Conservation (phyloP, 2,113 vertebrate species). For the Platichthys flesus region DNA sequence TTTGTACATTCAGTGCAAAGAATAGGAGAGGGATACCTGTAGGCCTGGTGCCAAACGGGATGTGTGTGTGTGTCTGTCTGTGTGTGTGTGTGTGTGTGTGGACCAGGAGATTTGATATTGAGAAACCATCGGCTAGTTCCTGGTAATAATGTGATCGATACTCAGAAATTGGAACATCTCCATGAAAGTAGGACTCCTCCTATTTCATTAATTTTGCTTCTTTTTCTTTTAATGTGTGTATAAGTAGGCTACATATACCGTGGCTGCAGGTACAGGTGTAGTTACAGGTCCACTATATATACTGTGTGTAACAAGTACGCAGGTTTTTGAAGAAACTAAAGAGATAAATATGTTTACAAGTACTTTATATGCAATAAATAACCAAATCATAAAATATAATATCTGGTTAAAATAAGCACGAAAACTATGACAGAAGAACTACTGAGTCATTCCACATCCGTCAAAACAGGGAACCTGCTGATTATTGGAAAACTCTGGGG, state of each 20-base stretch:
- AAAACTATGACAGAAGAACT: not conserved
- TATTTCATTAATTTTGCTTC: too few relatives aligned
- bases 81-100: not conserved
- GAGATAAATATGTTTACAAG: not conserved
- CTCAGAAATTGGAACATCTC: too few relatives aligned
- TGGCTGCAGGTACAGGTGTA: too few relatives aligned
- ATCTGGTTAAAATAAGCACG: not conserved
- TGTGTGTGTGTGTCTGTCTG: not conserved
- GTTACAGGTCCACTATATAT: too few relatives aligned
- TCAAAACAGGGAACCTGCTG: slow-evolving; percentile 35
- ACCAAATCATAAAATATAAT: not conserved
- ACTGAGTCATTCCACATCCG: slow-evolving; percentile 44
- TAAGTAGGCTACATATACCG: not conserved
- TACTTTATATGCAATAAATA: not conserved
- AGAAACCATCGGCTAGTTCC: not conserved
- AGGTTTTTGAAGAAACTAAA: not conserved
- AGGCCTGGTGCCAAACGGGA: not conserved
- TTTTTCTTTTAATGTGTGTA: not conserved
- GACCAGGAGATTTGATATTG: slow-evolving; percentile 18
- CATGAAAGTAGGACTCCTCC: too few relatives aligned
- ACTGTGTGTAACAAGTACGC: too few relatives aligned
- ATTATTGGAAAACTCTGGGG: slow-evolving; percentile 40
- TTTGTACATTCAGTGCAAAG: not conserved
- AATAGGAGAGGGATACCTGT: not conserved
- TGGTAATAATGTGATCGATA: too few relatives aligned